These are phyloP conservation scores for Kuschelorhynchus macadamiae DNA, from an alignment of 2,888 invertebrate genomes.

Conservation along the genomic window DNA sequence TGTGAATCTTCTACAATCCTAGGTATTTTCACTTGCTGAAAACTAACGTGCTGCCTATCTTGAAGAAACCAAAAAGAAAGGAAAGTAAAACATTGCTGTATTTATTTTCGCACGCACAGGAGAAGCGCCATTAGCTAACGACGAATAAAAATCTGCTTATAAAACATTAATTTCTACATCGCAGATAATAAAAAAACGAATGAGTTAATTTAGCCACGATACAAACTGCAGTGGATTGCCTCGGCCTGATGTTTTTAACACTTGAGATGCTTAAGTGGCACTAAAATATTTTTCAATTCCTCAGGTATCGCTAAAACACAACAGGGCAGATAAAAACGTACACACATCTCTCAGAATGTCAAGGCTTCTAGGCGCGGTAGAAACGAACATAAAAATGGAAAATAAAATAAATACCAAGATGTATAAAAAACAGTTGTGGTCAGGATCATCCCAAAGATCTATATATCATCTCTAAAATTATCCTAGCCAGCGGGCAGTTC, in stretches of 20 bases:
- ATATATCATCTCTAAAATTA: slow-evolving; percentile 46
- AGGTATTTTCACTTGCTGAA: too few relatives aligned
- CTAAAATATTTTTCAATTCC: slow-evolving; percentile 32
- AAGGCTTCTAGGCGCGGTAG: slow-evolving; percentile 42
- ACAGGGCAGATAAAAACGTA: slow-evolving; percentile 5
- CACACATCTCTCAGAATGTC: slow-evolving; percentile 36
- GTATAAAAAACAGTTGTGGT: too few relatives aligned
- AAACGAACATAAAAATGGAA: slow-evolving; percentile 26
- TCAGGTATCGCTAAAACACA: slow-evolving; percentile 13
- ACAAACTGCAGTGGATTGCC: slow-evolving; percentile 14
- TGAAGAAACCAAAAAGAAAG: too few relatives aligned
- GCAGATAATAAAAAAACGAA: slow-evolving; percentile 7
- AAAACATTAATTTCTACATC: slow-evolving; percentile 1
- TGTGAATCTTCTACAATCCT: too few relatives aligned
- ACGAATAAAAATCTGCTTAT: not conserved
- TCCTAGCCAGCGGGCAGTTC: slow-evolving; percentile 15
- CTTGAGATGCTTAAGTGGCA: slow-evolving; percentile 7
- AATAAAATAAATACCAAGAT: slow-evolving; percentile 4
- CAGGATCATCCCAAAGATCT: slow-evolving; percentile 13
- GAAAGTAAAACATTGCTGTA: too few relatives aligned
- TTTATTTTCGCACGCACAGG: too few relatives aligned
- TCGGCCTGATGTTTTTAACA: slow-evolving; percentile 13
- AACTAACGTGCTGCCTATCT: too few relatives aligned
- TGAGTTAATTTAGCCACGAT: not conserved
- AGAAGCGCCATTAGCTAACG: not conserved